phyloP scores from a whole-genome alignment of 64 coral and sea anemone species.

The Trachythela sp. region DNA sequence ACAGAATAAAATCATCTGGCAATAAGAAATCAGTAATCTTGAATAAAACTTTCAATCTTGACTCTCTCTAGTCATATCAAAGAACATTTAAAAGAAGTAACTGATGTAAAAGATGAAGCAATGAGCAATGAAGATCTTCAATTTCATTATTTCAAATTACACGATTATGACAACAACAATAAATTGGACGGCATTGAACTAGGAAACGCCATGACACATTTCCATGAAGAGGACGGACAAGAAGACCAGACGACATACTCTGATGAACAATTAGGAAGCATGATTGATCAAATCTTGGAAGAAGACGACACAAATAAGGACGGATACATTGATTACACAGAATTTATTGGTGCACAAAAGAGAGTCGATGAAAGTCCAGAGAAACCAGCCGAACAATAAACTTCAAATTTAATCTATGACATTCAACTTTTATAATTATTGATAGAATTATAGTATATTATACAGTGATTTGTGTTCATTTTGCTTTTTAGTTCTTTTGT shows the following conservation, averaged over 20 bases:
- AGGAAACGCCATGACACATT: constrained; percentile 97
- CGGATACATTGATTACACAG: constrained; percentile 97
- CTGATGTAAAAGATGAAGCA: constrained; percentile 90
- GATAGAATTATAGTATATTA: not conserved
- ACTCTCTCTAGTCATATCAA: constrained; percentile 75
- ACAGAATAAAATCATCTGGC: not conserved
- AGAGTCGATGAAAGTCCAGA: not conserved
- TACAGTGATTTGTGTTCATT: not conserved
- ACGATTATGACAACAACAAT: constrained; percentile 88
- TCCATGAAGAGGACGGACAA: constrained; percentile 74
- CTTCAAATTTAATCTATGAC: not conserved
- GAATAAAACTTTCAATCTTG: not conserved
- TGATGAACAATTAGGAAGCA: constrained; percentile 77
- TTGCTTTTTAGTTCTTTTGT: not conserved
- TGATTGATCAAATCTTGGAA: constrained; percentile 93
- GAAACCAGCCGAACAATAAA: not conserved
- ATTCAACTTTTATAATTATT: not conserved
- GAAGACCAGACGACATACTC: constrained; percentile 50
- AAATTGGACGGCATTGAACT: constrained; percentile 97
- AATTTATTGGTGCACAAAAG: constrained; percentile 96
- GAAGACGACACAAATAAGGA: constrained; percentile 97
- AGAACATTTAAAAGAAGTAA: constrained; percentile 95
- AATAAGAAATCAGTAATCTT: too few relatives aligned
- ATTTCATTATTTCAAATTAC: constrained; percentile 97
- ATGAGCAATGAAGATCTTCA: constrained; percentile 91